phyloP scores from a whole-genome alignment of 1,140 invertebrate genomes.

The Drosophila fuyamai region DNA sequence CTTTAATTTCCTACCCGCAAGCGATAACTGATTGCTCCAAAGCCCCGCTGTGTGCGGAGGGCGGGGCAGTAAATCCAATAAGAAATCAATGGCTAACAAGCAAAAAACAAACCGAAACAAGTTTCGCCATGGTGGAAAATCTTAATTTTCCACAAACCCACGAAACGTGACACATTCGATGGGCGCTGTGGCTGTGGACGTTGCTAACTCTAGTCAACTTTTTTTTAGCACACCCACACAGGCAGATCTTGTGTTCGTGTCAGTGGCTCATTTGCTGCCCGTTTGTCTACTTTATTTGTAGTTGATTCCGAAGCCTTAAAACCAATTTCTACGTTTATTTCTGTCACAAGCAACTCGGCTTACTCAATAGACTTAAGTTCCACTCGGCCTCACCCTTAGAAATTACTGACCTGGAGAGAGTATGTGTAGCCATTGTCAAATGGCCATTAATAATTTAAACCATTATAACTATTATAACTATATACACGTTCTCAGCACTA shows the following conservation, averaged over 20 bases:
- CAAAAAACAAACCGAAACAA: constrained; percentile 56
- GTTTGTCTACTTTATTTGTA: constrained; percentile 37
- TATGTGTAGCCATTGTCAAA: too few relatives aligned
- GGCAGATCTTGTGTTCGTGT: constrained; percentile 8
- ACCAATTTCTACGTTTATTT: constrained; percentile 65
- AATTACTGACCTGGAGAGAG: constrained; percentile 4
- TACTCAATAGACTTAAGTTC: constrained; percentile 39
- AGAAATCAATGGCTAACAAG: constrained; percentile 74
- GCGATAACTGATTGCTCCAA: constrained; percentile 64
- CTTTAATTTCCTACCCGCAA: constrained; percentile 65
- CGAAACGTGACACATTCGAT: constrained; percentile 72
- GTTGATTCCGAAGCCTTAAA: constrained; percentile 39
- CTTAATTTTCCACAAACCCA: constrained; percentile 69
- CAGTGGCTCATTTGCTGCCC: constrained; percentile 51
- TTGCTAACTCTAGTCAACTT: constrained; percentile 59
- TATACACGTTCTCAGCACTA: too few relatives aligned
- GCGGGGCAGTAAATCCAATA: constrained; percentile 33
- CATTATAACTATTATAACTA: too few relatives aligned
- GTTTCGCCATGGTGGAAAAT: constrained; percentile 50
- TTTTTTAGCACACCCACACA: constrained; percentile 32
- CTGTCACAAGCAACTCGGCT: constrained; percentile 51
- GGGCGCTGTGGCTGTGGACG: constrained; percentile 29
- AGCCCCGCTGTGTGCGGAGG: neutral
- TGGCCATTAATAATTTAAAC: too few relatives aligned
- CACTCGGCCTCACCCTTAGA: constrained; percentile 1